Evolutionary conservation across 2,888 invertebrate genomes (phyloP).

Genomic region (Hydroisotoma schaefferi): DNA sequence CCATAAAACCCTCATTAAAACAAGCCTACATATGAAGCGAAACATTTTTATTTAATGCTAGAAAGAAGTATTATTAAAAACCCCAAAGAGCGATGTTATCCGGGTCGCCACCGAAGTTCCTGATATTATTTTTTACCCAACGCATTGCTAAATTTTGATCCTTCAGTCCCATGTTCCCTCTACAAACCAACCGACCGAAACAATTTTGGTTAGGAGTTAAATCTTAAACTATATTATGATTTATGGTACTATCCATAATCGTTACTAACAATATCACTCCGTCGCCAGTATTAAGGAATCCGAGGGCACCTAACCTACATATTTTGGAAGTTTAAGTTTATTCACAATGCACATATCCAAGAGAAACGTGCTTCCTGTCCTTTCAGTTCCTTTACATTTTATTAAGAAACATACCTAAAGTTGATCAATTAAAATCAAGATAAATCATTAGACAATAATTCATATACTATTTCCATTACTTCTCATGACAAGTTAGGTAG

Average conservation of each 20-base stretch:
- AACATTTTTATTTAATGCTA: not conserved
- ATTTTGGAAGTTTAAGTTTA: not conserved
- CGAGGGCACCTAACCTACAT: constrained; percentile 10
- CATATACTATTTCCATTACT: too few relatives aligned
- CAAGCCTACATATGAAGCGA: not conserved
- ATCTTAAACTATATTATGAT: not conserved
- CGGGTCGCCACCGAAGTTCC: constrained; percentile 8
- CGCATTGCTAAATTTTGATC: constrained; percentile 4
- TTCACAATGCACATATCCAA: not conserved
- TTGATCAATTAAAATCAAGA: too few relatives aligned
- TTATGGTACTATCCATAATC: not conserved
- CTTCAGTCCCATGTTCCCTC: constrained; percentile 13
- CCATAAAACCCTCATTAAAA: too few relatives aligned
- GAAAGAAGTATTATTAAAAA: not conserved
- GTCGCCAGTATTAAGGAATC: constrained; percentile 12
- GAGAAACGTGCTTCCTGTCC: too few relatives aligned
- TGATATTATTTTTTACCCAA: constrained; percentile 10
- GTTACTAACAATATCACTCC: not conserved
- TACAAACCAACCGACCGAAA: not conserved
- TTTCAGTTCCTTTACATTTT: too few relatives aligned
- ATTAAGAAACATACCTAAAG: too few relatives aligned
- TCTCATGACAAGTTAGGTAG: too few relatives aligned
- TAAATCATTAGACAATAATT: too few relatives aligned
- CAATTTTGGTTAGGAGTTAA: not conserved
- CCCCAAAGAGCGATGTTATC: not conserved